Percentiles rank a stretch among this genome's conserved stretches.
Conservation (phyloP, 2,113 vertebrate genomes). For the Gavialis gangeticus region DNA sequence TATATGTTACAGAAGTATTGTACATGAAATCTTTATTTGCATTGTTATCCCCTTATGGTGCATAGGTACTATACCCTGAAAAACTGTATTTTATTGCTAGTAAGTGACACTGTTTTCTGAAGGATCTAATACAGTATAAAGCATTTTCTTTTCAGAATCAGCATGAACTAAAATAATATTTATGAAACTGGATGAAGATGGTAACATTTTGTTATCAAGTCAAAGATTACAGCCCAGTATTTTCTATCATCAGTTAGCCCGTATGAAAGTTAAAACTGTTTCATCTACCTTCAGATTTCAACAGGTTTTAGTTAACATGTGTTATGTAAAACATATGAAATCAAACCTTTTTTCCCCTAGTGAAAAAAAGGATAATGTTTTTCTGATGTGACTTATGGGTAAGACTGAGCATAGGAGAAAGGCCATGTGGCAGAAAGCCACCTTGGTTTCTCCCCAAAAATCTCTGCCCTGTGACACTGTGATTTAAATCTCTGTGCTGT, state of each 20-base stretch:
- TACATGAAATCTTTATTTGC: background rate
- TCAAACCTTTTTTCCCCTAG: conserved; percentile 51
- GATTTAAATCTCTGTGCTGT: no score
- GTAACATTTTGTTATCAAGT: conserved; percentile 49
- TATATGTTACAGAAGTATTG: background rate
- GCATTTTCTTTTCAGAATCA: conserved; percentile 16
- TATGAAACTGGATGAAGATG: conserved; percentile 29
- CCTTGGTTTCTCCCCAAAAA: no score
- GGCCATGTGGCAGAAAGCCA: no score
- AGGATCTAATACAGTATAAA: background rate
- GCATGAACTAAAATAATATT: background rate
- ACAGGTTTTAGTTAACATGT: conserved; percentile 71
- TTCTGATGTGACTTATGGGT: conserved; percentile 58
- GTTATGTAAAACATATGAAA: conserved; percentile 55
- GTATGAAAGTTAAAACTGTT: conserved; percentile 48
- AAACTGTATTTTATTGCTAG: background rate
- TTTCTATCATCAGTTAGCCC: conserved; percentile 60
- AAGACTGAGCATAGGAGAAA: background rate
- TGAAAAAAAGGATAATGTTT: conserved; percentile 46
- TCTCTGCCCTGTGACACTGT: no score
- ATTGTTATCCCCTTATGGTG: background rate
- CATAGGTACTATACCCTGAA: background rate
- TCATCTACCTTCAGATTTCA: conserved; percentile 47
- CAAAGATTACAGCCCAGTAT: conserved; percentile 10
- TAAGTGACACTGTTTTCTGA: conserved; percentile 42